Evolutionary conservation across 1,140 invertebrate species (phyloP), one percentile per base, ranked within the genome.

Genomic region (Galendromus occidentalis): DNA sequence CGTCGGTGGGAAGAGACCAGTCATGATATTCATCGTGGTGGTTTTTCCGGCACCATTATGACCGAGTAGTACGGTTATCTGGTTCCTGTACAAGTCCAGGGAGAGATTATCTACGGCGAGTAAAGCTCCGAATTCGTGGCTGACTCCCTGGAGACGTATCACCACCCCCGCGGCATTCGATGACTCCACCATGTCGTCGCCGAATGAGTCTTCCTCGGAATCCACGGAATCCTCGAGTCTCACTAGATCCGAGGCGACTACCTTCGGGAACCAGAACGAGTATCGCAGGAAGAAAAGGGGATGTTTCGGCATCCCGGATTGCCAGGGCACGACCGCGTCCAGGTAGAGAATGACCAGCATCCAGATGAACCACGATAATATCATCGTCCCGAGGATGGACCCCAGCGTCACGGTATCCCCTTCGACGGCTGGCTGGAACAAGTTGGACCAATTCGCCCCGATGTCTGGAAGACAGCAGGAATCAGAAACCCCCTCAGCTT

Each of bases 21-120:
- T 71, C 1, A 74, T 65, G 28, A 79, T 81, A 72, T 72, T 85
- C 73, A 82, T 76, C 5, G 79, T 77, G 0, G 80, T 81, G 28
- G 78, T 80, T 71, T 82, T 82, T 42, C 81, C 81, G 66, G 80
- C 81, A n/a, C 81, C 81, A 71, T 82, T 82, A 68, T 81, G 80
- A 4, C 81, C 81, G 0, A 82, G 72, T 0, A 82, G 71, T 0
- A 78, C 76, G 9, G 80, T 80, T 7, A 82, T 77, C 70, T 82
- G 79, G 1, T 79, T 79, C 51, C 77, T 76, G 68, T 83, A 81
- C 9, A 87, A 78, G 70, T 86, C 83, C 29, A 86, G 72, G 25
- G 78, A 84, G 1, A 90, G 79, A 67, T 85, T 80, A 64, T 85
- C 81, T 0, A 89, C 82, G 0, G 84, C 90, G 42, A 4, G 33